Base-by-base conservation (phyloP, 2,797 vertebrate species). In the Bryconaethiops microstoma region DNA sequence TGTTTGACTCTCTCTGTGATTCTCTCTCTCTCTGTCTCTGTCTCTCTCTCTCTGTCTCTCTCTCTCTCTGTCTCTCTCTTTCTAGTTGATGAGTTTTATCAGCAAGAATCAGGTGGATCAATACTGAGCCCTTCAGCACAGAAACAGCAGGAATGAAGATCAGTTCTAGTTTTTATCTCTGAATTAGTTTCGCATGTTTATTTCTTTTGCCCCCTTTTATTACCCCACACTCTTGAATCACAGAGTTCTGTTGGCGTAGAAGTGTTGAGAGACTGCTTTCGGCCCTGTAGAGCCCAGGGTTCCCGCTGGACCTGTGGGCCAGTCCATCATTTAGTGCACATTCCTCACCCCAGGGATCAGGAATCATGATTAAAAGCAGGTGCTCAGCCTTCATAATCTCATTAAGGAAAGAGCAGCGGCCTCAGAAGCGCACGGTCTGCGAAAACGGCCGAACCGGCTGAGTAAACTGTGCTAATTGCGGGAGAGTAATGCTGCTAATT, bases 401-500 rank as follows among this genome's bases (percentile, higher is more conserved):
- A 57, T 72, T 72, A 72, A 39, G 52, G 25, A 13, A 35, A 35
- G n/a, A 54, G 23, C 45, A 8, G 23, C 69, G 5, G 13, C 21
- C 69, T 29, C 52, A 57, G 69, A 50, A 54, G 48, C 54, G 69
- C 21, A 48, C 35, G 39, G 29, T 48, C 21, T 29, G 48, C 13
- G 6, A 50, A 50, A 25, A 59, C 6, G 25, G 14, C 54, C 48
- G 4, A 12, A 40, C 74, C 40, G 50, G 54, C n/a, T n/a, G 39
- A 45, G 55, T 9, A 8, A 70, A 82, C 75, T 65, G 75, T 19
- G 17, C 73, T 82, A 79, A 83, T 81, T 76, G 73, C 52, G 67
- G 76, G 3, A 50, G 68, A 74, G 45, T 45, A 57, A 60, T 62
- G 62, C 67, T 48, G 69, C 73, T 84, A 78, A 84, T 86, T 81